Evolutionary conservation across 2,113 vertebrate species (phyloP), one percentile per base, ranked within the genome.

Genomic region (Condylura cristata): DNA sequence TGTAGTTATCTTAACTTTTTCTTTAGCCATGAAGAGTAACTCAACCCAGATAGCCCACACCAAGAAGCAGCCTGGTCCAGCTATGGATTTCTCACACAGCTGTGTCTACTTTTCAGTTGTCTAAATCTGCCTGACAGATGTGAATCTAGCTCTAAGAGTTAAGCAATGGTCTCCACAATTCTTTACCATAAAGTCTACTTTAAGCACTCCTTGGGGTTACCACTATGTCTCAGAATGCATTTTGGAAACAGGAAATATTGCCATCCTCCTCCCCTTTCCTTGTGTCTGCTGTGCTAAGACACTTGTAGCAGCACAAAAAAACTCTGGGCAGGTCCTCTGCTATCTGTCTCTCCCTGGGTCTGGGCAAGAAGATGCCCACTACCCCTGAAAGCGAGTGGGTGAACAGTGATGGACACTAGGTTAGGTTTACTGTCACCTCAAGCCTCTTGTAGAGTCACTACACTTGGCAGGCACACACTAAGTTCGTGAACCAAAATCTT

Each of bases 81-180:
- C 53, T 41, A 11, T n/a, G 70, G 53, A 76, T 66, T 83, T 37
- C 2, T 70, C 84, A 90, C 84, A 80, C n/a, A 81, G 60, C 44
- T n/a, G 4, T 58, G 34, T n/a, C 56, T 81, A 60, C 56, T 94
- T 74, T 68, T 9, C 0, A 93, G 80, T 92, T 96, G 22, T 71
- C 72, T 56, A 93, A 96, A 87, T 60, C 74, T 90, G 32, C 20
- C 93, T 86, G 32, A 88, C 5, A 30, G 7, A 65, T 87, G 14
- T 75, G 30, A 85, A 95, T 39, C 41, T 89, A 70, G 16, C 86
- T 79, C 92, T 89, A 90, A 20, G 28, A 95, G 89, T 88, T 51
- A 78, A 53, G 18, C 24, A 70, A 90, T 37, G 2, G 0, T 14
- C 56, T 78, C 76, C 88, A 39, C 20, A 91, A 53, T 85, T n/a